Evolutionary conservation across 2,797 vertebrate genomes (phyloP), one percentile per base, ranked within the genome.

Genomic region (Philypnodon macrostomus): DNA sequence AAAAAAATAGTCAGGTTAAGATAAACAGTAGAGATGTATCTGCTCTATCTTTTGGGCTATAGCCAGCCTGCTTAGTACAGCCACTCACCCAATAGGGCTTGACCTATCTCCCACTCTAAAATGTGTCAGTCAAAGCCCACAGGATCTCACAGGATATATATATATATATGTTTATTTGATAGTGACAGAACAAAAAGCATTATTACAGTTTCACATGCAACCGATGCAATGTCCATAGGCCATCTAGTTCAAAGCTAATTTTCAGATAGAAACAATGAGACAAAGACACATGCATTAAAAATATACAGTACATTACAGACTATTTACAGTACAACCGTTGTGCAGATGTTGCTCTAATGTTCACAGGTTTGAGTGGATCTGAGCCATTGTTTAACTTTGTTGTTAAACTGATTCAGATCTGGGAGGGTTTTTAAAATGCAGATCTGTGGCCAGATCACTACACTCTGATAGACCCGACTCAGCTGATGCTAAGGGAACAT

Each of bases 391-490:
- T n/a, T n/a, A n/a, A n/a, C n/a, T n/a, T n/a, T n/a, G n/a, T n/a
- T n/a, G n/a, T n/a, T n/a, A n/a, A n/a, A n/a, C n/a, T n/a, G n/a
- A n/a, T n/a, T n/a, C n/a, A n/a, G n/a, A n/a, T n/a, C n/a, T n/a
- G n/a, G n/a, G n/a, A n/a, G n/a, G n/a, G n/a, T n/a, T n/a, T n/a
- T n/a, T n/a, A n/a, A n/a, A n/a, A n/a, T n/a, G n/a, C n/a, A n/a
- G n/a, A 57, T 73, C 58, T 31, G 45, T 63, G 50, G 58, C n/a
- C n/a, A n/a, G n/a, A n/a, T n/a, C 56, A 47, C 51, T 63, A 27
- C 27, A 66, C 67, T 70, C 58, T 75, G 30, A 67, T 58, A 75
- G 50, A 60, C 61, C 54, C 45, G 63, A 64, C 56, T 80, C 76
- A 69, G 75, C 70, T 78, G 67, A 73, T 67, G 58, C 67, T 70